Percentiles rank a stretch among this genome's conserved stretches.
Evolutionary conservation across 2,888 invertebrate species (phyloP).

Genomic region (Acleris laterana): DNA sequence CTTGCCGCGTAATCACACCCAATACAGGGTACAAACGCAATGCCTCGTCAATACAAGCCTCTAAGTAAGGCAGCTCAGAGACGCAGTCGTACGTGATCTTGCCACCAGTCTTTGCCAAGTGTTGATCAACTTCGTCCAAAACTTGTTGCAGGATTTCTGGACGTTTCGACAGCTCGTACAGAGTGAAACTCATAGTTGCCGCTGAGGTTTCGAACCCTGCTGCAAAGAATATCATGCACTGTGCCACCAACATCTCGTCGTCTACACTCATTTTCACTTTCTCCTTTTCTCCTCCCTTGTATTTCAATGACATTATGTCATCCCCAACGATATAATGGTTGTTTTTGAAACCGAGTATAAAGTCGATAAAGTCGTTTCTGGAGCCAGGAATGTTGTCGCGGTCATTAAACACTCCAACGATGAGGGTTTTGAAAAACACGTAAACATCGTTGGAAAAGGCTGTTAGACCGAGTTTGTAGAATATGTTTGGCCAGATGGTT

Average conservation of each 20-base stretch:
- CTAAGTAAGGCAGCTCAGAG: slow-evolving; percentile 52
- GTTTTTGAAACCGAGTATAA: slow-evolving; percentile 53
- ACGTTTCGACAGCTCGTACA: slow-evolving; percentile 60
- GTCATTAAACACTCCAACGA: slow-evolving; percentile 7
- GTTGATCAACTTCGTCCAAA: slow-evolving; percentile 55
- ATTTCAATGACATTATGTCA: slow-evolving; percentile 52
- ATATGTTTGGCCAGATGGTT: slow-evolving; percentile 19
- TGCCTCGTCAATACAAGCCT: slow-evolving; percentile 60
- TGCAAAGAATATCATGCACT: slow-evolving; percentile 75
- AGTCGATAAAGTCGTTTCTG: slow-evolving; percentile 29
- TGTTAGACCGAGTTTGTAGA: slow-evolving; percentile 1
- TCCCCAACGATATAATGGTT: slow-evolving; percentile 55
- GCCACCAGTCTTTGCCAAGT: slow-evolving; percentile 46
- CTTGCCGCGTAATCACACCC: slow-evolving; percentile 58
- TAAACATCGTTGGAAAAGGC: neutral
- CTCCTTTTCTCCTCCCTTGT: slow-evolving; percentile 19
- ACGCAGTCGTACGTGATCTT: slow-evolving; percentile 56
- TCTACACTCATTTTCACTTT: slow-evolving; percentile 50
- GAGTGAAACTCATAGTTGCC: slow-evolving; percentile 48
- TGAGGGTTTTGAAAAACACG: slow-evolving; percentile 10
- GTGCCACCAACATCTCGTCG: slow-evolving; percentile 66
- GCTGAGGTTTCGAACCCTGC: slow-evolving; percentile 66
- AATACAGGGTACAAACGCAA: slow-evolving; percentile 65
- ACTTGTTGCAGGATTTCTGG: slow-evolving; percentile 49
- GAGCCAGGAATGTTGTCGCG: slow-evolving; percentile 18